Percentiles rank a stretch among this genome's conserved stretches.
These are phyloP conservation scores for Centruroides sculpturatus DNA, from an alignment of 1,140 invertebrate genomes.

Conservation along the genomic window DNA sequence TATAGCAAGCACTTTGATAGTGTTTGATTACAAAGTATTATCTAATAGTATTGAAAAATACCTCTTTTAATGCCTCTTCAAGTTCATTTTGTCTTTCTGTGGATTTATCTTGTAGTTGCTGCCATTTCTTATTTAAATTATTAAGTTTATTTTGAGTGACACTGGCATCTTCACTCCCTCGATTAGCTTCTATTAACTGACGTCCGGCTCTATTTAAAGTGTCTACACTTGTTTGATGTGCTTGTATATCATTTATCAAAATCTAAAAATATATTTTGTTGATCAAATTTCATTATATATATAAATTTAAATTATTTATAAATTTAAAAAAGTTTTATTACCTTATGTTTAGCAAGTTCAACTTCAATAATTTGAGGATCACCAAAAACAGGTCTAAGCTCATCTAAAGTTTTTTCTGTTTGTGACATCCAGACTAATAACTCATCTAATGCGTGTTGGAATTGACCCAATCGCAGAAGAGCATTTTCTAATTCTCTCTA, in stretches of 20 bases:
- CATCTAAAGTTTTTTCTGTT: conserved; percentile 69
- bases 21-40: too few relatives aligned
- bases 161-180: conserved; percentile 66
- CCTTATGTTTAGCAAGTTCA: conserved; percentile 90
- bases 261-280: conserved; percentile 35
- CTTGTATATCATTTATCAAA: conserved; percentile 89
- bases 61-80: conserved; percentile 71
- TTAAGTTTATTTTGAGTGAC: conserved; percentile 76
- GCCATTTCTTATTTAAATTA: conserved; percentile 79
- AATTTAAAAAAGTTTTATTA: conserved; percentile 18
- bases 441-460: conserved; percentile 91
- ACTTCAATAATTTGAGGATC: conserved; percentile 88
- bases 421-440: conserved; percentile 85
- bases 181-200: conserved; percentile 76
- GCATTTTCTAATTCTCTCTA: conserved; percentile 76
- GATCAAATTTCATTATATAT: too few relatives aligned
- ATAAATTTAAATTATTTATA: too few relatives aligned
- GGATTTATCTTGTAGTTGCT: conserved; percentile 70
- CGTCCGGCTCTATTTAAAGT: conserved; percentile 79
- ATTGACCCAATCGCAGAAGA: conserved; percentile 82
- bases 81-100: conserved; percentile 70
- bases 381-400: conserved; percentile 65
- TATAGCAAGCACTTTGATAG: too few relatives aligned
- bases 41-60: conserved; percentile 2
- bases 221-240: conserved; percentile 90